A percentile compares a stretch with the other conserved stretches of the same genome.
Evolutionary conservation across 2,888 invertebrate species (phyloP).

Genomic region (Rambutsinella grinnellia): DNA sequence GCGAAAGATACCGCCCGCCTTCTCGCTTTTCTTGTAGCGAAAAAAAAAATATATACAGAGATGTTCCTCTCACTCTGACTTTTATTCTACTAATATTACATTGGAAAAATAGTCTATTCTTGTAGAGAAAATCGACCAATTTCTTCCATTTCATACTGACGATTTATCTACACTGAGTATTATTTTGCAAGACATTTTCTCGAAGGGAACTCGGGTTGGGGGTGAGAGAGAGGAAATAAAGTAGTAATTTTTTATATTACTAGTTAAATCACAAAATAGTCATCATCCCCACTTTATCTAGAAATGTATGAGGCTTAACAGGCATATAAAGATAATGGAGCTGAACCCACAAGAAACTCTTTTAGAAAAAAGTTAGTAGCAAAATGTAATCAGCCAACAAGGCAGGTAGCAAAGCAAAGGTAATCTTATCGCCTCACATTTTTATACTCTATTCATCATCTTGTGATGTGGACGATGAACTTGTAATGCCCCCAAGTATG

Average conservation of each 20-base stretch:
- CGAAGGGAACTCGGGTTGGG: constrained; percentile 3
- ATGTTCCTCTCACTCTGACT: constrained; percentile 46
- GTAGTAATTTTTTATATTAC: too few relatives aligned
- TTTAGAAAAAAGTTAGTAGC: constrained; percentile 37
- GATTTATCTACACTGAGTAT: constrained; percentile 28
- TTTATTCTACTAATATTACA: background rate
- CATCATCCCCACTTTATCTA: too few relatives aligned
- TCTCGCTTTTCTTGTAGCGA: constrained; percentile 49
- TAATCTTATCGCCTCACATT: constrained; percentile 48
- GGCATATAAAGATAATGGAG: too few relatives aligned
- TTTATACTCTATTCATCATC: constrained; percentile 38
- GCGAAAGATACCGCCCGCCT: constrained; percentile 63
- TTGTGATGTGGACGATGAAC: constrained; percentile 55
- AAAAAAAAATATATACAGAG: constrained; percentile 36
- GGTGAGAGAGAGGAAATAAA: constrained; percentile 9
- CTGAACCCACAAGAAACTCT: too few relatives aligned
- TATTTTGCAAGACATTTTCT: constrained; percentile 41
- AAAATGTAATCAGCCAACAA: constrained; percentile 45
- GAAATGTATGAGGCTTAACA: too few relatives aligned
- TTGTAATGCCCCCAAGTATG: constrained; percentile 56
- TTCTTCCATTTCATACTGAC: constrained; percentile 18
- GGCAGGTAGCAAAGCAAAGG: constrained; percentile 50
- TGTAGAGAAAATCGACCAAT: constrained; percentile 34
- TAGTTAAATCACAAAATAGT: too few relatives aligned
- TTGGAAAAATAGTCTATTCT: constrained; percentile 1